Evolutionary conservation across 2,888 invertebrate species (phyloP).

Genomic region (Cenopis cana): DNA sequence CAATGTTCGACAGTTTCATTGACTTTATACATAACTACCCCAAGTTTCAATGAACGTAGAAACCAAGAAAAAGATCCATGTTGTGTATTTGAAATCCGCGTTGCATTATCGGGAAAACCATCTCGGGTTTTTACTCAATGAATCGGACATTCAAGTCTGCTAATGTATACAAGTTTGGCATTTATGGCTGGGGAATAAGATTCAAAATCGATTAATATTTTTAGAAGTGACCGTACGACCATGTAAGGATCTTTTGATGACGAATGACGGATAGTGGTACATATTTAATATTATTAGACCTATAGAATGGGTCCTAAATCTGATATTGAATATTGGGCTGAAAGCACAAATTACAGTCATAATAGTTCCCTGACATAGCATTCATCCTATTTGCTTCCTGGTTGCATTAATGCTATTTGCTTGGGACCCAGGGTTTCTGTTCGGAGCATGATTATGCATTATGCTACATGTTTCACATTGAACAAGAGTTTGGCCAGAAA

Average conservation of each 20-base stretch:
- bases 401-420: too few species aligned
- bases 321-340: too few species aligned
- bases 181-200: neutral
- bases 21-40: neutral
- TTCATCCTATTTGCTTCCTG: too few species aligned
- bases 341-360: too few species aligned
- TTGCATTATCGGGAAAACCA: slow-evolving; percentile 55
- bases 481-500: too few species aligned
- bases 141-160: slow-evolving; percentile 50
- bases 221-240: slow-evolving; percentile 15
- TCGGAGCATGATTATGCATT: too few species aligned
- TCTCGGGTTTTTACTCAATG: slow-evolving; percentile 61
- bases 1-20: too few species aligned
- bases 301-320: too few species aligned
- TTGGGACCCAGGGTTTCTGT: too few species aligned
- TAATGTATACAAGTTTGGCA: neutral
- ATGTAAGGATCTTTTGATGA: slow-evolving; percentile 26
- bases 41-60: neutral
- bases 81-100: slow-evolving; percentile 8
- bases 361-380: too few species aligned
- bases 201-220: neutral
- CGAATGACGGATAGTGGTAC: neutral
- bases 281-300: neutral
- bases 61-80: slow-evolving; percentile 6
- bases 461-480: too few species aligned